A percentile compares a stretch with the other conserved stretches of the same genome.
phyloP scores from a whole-genome alignment of 2,797 vertebrate species.

The Crax fasciolata region DNA sequence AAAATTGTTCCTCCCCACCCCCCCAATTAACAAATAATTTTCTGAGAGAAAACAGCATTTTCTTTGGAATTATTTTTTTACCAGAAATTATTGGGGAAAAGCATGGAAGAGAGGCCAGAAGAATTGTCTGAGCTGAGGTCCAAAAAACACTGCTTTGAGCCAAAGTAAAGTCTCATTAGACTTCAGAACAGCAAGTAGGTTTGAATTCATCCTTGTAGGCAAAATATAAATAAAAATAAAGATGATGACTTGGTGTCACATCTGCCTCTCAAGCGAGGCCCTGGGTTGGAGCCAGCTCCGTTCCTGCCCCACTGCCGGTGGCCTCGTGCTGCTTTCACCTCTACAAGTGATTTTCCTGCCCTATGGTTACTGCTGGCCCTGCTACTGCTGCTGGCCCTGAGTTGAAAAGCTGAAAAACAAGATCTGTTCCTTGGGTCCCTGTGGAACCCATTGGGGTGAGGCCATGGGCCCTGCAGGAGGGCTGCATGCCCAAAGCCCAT shows the following conservation, averaged over 20 bases:
- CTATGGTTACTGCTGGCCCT: not conserved
- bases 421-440: not conserved
- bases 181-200: not conserved
- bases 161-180: constrained; percentile 39
- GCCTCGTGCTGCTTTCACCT: not conserved
- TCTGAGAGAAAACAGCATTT: not conserved
- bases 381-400: not conserved
- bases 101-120: not conserved
- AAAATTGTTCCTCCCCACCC: not conserved
- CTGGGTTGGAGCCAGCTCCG: not conserved
- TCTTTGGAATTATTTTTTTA: constrained; percentile 27
- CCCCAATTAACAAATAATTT: not conserved
- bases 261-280: not conserved
- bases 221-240: not conserved
- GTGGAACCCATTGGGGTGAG: not conserved
- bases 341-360: not conserved
- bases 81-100: constrained; percentile 21
- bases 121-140: constrained; percentile 27
- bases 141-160: not conserved
- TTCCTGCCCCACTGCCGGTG: not conserved
- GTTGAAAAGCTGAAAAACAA: not conserved
- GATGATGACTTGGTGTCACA: not conserved
- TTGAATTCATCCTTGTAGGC: not conserved
- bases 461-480: not conserved
- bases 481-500: not conserved